Percentiles rank a stretch among this genome's conserved stretches.
Conservation (phyloP, 2,888 invertebrate genomes). For the Drosophila mulleri region DNA sequence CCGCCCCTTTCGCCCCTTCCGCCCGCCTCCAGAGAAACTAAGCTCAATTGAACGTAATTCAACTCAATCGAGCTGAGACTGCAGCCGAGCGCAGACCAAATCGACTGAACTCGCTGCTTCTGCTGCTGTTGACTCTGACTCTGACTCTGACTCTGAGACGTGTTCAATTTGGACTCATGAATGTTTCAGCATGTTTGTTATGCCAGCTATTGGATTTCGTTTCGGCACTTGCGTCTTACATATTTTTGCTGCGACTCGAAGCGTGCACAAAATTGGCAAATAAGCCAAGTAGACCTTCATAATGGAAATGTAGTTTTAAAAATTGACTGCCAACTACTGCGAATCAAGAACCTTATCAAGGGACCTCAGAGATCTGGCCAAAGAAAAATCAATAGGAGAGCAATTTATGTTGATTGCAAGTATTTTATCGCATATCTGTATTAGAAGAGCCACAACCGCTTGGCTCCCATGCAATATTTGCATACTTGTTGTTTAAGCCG, state of each 20-base stretch:
- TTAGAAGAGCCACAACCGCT: no score
- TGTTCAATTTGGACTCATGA: constrained; percentile 81
- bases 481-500: not conserved
- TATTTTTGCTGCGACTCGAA: constrained; percentile 37
- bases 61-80: constrained; percentile 44
- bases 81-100: constrained; percentile 34
- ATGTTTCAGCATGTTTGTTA: constrained; percentile 72
- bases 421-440: no score
- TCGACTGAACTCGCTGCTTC: constrained; percentile 36
- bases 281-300: constrained; percentile 39
- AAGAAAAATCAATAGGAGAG: not conserved
- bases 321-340: not conserved
- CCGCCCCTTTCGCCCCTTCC: not conserved
- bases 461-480: no score
- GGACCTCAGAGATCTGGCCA: not conserved
- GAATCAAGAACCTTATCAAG: no score
- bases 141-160: constrained; percentile 56
- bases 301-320: constrained; percentile 4
- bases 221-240: constrained; percentile 66
- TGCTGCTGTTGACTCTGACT: constrained; percentile 24
- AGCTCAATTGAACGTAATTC: constrained; percentile 50
- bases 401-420: no score
- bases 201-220: constrained; percentile 72
- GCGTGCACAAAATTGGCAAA: constrained; percentile 74
- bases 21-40: constrained; percentile 4